Conservation (phyloP, 2,113 vertebrate species). For the Melanerpes formicivorus region DNA sequence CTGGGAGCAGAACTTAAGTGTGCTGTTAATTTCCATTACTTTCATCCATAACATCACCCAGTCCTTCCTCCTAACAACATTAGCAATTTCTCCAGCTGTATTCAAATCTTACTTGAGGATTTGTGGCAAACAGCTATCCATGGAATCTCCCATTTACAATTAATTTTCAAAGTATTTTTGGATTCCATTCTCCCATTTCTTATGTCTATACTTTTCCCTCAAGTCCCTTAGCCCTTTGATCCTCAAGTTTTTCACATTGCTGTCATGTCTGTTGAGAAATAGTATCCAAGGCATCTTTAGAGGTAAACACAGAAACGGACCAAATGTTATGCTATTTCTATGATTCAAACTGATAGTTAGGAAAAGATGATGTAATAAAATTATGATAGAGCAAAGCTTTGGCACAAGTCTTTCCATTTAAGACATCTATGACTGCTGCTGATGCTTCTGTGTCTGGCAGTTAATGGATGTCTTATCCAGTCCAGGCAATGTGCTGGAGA, state of each 20-base stretch:
- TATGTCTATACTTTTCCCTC: not conserved
- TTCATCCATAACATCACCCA: not conserved
- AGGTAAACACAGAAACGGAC: not conserved
- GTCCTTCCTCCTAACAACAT: not conserved
- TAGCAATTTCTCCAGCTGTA: not conserved
- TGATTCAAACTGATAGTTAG: not conserved
- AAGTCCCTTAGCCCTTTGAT: not conserved
- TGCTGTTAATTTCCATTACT: not conserved
- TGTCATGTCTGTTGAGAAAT: not conserved
- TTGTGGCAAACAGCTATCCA: not conserved
- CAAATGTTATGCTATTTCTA: not conserved
- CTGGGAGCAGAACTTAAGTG: not conserved
- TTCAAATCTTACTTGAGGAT: not conserved
- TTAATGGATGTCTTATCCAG: not conserved
- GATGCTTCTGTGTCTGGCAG: not conserved
- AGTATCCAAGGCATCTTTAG: not conserved
- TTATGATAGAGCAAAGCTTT: not conserved
- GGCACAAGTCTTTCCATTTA: not conserved
- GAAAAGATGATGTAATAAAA: not conserved
- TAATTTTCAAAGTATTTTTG: not conserved
- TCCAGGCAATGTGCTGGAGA: not conserved
- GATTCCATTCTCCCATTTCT: not conserved
- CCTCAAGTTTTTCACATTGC: not conserved
- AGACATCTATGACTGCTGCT: not conserved
- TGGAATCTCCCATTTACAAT: not conserved